Evolutionary conservation across 1,140 invertebrate genomes (phyloP).

Genomic region (Drosophila yakuba): DNA sequence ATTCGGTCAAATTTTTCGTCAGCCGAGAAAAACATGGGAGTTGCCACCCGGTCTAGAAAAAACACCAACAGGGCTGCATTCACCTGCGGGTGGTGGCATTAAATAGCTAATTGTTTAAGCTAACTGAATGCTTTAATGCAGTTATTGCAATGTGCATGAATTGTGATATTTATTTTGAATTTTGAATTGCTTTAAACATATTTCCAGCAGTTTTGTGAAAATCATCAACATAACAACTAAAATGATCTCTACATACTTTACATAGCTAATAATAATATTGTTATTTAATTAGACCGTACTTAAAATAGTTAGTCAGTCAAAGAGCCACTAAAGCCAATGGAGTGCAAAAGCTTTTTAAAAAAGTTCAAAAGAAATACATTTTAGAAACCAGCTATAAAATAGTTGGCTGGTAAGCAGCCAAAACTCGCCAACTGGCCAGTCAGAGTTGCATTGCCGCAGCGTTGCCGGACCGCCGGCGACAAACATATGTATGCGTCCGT

Average conservation of each 20-base stretch:
- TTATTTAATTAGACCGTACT: no score
- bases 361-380: neutral
- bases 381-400: neutral
- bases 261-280: no score
- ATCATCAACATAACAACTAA: no score
- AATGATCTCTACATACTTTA: no score
- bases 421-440: constrained; percentile 7
- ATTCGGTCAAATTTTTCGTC: constrained; percentile 64
- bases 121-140: no score
- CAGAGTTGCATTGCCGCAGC: constrained; percentile 56
- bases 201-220: neutral
- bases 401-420: neutral
- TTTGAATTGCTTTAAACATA: neutral
- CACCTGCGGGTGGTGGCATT: neutral
- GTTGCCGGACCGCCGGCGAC: constrained; percentile 39
- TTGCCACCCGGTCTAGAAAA: constrained; percentile 23
- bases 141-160: neutral
- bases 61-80: constrained; percentile 12
- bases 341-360: no score
- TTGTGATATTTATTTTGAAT: no score
- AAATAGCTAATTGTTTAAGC: neutral
- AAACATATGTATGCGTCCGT: constrained; percentile 38
- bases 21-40: constrained; percentile 33
- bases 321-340: no score
- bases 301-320: no score